These are phyloP conservation scores for Timandra comae DNA, from an alignment of 2,888 invertebrate genomes.

Conservation along the genomic window DNA sequence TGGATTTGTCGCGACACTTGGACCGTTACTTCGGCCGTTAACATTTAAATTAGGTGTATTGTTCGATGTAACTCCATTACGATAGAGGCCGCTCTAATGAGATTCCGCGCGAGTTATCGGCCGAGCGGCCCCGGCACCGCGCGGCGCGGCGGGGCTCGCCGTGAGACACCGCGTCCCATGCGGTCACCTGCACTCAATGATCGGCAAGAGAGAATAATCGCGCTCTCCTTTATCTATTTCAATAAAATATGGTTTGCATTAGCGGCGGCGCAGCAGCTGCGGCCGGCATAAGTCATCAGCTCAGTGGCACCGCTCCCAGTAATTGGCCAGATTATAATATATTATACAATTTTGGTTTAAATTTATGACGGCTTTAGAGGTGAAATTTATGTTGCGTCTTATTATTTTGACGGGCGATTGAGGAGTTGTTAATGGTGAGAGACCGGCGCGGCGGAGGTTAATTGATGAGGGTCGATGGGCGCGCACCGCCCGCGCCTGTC, in stretches of 20 bases:
- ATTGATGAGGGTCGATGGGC: conserved; percentile 16
- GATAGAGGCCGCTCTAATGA: conserved; percentile 8
- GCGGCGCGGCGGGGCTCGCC: too few species aligned
- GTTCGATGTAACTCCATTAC: conserved; percentile 19
- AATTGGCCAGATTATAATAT: conserved; percentile 60
- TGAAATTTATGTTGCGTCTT: conserved; percentile 56
- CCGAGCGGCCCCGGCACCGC: too few species aligned
- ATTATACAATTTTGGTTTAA: conserved; percentile 33
- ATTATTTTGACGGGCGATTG: conserved; percentile 63
- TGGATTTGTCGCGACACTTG: conserved; percentile 12
- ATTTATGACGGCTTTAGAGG: conserved; percentile 48
- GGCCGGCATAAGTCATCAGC: conserved; percentile 37
- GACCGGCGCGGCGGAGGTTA: conserved; percentile 6
- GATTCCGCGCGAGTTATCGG: conserved; percentile 7
- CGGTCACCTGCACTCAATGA: too few species aligned
- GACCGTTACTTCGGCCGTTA: conserved; percentile 12
- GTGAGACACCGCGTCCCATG: too few species aligned
- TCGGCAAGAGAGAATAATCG: too few species aligned
- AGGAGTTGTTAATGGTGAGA: conserved; percentile 34
- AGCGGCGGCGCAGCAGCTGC: conserved; percentile 27
- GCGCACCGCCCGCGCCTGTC: background rate
- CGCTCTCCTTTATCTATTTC: conserved; percentile 19
- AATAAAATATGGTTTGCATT: conserved; percentile 41
- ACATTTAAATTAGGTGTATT: conserved; percentile 20
- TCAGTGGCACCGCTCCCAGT: conserved; percentile 36